Conservation (phyloP, 2,113 vertebrate genomes). For the Seriola dumerili region DNA sequence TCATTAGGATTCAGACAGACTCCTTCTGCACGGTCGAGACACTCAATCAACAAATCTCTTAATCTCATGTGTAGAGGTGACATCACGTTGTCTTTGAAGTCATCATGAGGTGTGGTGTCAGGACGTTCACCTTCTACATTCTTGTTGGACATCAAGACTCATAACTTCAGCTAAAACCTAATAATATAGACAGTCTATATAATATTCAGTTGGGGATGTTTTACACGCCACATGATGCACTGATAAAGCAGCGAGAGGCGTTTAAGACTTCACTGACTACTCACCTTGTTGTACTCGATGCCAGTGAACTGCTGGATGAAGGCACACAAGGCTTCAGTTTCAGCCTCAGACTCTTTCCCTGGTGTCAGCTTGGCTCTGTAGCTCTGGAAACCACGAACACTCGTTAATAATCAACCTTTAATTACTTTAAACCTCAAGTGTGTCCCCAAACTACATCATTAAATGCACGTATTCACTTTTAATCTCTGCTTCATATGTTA, state of each 20-base stretch:
- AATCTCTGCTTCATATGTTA: too few species aligned
- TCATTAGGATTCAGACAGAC: neutral
- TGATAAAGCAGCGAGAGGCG: too few species aligned
- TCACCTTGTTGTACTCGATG: slow-evolving; percentile 90
- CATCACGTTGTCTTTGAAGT: too few species aligned
- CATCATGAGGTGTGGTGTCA: too few species aligned
- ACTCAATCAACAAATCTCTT: too few species aligned
- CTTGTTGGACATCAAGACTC: neutral
- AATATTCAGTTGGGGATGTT: neutral
- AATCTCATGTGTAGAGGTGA: too few species aligned
- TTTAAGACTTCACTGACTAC: too few species aligned
- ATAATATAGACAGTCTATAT: too few species aligned
- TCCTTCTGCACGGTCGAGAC: too few species aligned
- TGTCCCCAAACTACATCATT: neutral
- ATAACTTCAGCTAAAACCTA: neutral
- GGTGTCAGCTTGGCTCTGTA: slow-evolving; percentile 93
- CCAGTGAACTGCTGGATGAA: slow-evolving; percentile 94
- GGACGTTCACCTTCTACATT: too few species aligned
- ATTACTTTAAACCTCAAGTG: neutral
- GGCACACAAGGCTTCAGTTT: slow-evolving; percentile 92
- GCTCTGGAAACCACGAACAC: slow-evolving; percentile 80
- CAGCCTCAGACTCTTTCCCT: slow-evolving; percentile 90
- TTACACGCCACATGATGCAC: neutral
- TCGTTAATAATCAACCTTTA: neutral
- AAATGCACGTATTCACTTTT: neutral